Percentiles rank a stretch among this genome's conserved stretches.
Conservation (phyloP, 2,113 vertebrate species). For the Scartelaos histophorus region DNA sequence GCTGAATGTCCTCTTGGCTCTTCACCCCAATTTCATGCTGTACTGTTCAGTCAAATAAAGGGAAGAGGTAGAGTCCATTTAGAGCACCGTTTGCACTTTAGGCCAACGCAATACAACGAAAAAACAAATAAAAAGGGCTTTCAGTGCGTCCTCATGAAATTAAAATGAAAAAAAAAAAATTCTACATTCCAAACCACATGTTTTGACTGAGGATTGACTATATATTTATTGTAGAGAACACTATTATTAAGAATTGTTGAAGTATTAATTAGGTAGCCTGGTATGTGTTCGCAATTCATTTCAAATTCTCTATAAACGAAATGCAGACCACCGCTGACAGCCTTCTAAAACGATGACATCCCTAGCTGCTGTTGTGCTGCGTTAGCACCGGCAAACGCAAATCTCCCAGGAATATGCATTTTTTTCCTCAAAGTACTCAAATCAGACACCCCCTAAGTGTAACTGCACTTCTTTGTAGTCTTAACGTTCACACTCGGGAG, state of each 20-base stretch:
- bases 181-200: too few species aligned
- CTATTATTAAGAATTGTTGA: neutral
- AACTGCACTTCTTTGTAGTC: neutral
- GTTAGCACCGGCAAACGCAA: neutral
- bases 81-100: too few species aligned
- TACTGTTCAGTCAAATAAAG: neutral
- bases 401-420: neutral
- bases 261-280: neutral
- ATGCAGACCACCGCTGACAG: neutral
- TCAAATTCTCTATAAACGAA: neutral
- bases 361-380: neutral
- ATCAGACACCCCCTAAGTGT: neutral
- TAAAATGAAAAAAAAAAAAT: too few species aligned
- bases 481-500: neutral
- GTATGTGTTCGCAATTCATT: neutral
- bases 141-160: too few species aligned
- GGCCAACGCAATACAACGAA: too few species aligned
- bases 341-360: neutral
- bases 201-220: too few species aligned
- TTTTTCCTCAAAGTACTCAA: constrained; percentile 1
- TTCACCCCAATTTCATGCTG: too few species aligned
- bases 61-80: neutral
- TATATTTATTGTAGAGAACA: too few species aligned
- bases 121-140: too few species aligned
- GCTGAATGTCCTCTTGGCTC: too few species aligned